phyloP scores from a whole-genome alignment of 1,140 invertebrate genomes.

The Capitella teleta region DNA sequence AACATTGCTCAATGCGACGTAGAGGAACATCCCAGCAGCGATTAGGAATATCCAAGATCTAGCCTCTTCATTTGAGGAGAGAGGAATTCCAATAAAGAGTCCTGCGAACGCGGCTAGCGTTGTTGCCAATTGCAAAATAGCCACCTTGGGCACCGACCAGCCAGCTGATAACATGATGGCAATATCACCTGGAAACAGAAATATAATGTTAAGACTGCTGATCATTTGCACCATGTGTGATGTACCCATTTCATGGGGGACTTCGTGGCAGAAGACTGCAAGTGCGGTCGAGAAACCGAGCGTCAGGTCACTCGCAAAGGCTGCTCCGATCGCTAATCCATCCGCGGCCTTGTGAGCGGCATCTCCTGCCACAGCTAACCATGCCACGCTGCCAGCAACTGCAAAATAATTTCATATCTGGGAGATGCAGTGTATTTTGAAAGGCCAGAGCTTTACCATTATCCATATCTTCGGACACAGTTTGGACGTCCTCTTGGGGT shows the following conservation, averaged over 20 bases:
- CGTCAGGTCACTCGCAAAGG: slow-evolving; percentile 31
- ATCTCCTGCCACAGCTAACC: slow-evolving; percentile 45
- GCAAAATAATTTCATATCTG: too few relatives aligned
- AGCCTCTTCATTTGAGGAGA: slow-evolving; percentile 20
- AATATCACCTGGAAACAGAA: slow-evolving; percentile 27
- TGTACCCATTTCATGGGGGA: slow-evolving; percentile 46
- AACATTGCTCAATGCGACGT: slow-evolving; percentile 24
- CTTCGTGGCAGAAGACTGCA: slow-evolving; percentile 46
- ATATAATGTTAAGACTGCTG: neutral
- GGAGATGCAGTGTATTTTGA: too few relatives aligned
- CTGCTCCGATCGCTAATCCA: slow-evolving; percentile 45
- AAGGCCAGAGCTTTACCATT: too few relatives aligned
- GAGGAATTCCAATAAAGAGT: slow-evolving; percentile 26
- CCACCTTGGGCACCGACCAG: slow-evolving; percentile 19
- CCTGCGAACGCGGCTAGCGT: slow-evolving; percentile 27
- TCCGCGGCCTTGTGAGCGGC: slow-evolving; percentile 46
- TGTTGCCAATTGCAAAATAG: slow-evolving; percentile 28
- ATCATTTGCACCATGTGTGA: too few relatives aligned
- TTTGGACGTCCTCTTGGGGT: too few relatives aligned
- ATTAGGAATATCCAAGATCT: slow-evolving; percentile 26
- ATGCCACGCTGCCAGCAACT: too few relatives aligned
- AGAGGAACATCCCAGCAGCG: slow-evolving; percentile 25
- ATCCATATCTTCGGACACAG: too few relatives aligned
- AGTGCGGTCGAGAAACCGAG: slow-evolving; percentile 41
- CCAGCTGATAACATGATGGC: slow-evolving; percentile 27